Evolutionary conservation across 2,113 vertebrate species (phyloP).

Genomic region (Percina caprodes): DNA sequence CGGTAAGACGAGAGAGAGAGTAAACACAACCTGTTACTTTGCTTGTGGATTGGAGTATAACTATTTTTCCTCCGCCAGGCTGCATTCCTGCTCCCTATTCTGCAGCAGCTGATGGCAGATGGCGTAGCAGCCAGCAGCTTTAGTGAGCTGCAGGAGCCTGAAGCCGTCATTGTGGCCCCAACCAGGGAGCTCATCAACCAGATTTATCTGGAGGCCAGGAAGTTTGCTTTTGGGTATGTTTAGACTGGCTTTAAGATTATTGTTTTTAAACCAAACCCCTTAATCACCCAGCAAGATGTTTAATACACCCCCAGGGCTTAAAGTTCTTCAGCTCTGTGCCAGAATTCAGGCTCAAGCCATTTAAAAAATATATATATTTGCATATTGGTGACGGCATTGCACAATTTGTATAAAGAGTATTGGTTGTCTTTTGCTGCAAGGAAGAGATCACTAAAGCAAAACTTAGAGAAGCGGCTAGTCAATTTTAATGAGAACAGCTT

Average conservation of each 20-base stretch:
- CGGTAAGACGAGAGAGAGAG: slow-evolving; percentile 82
- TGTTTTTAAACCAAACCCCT: not conserved
- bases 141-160: slow-evolving; percentile 90
- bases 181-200: slow-evolving; percentile 96
- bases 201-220: slow-evolving; percentile 94
- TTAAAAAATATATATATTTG: too few relatives aligned
- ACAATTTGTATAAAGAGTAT: too few relatives aligned
- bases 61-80: slow-evolving; percentile 79
- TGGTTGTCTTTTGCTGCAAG: too few relatives aligned
- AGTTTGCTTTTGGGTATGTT: slow-evolving; percentile 91
- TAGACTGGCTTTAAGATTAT: too few relatives aligned
- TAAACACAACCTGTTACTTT: too few relatives aligned
- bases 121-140: slow-evolving; percentile 88
- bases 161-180: slow-evolving; percentile 92
- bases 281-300: not conserved
- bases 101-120: slow-evolving; percentile 90
- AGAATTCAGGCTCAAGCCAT: too few relatives aligned
- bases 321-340: too few relatives aligned
- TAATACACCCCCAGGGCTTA: not conserved
- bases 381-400: too few relatives aligned
- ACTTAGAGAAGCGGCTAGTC: too few relatives aligned
- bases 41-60: accelerated
- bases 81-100: slow-evolving; percentile 93
- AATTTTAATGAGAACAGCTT: too few relatives aligned
- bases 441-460: too few relatives aligned